Evolutionary conservation across 2,113 vertebrate species (phyloP).

Genomic region (Etia nguti): DNA sequence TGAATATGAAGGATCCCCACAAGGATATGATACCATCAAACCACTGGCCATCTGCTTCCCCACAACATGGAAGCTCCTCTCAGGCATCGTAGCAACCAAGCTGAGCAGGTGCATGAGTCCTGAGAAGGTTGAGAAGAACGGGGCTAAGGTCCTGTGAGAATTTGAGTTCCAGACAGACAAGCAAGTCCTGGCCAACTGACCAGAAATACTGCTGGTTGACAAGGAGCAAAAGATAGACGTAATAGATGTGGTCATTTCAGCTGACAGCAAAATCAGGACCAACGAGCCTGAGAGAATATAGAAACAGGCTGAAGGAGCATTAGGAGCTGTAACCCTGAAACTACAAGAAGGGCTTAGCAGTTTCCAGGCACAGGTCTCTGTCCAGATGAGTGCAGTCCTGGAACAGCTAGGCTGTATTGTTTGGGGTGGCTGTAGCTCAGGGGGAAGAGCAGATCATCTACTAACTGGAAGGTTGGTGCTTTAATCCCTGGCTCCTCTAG

Average conservation of each 20-base stretch:
- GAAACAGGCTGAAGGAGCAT: neutral
- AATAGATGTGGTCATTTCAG: neutral
- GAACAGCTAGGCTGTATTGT: neutral
- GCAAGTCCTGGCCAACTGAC: neutral
- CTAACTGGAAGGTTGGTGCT: neutral
- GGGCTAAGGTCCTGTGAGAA: neutral
- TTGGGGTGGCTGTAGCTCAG: neutral
- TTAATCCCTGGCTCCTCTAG: neutral
- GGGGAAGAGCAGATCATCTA: neutral
- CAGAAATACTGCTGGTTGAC: neutral
- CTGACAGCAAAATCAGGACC: neutral
- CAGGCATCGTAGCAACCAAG: neutral
- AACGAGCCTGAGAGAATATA: neutral
- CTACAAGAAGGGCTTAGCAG: neutral
- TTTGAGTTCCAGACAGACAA: neutral
- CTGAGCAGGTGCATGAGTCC: neutral
- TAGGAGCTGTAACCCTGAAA: neutral
- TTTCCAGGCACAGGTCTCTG: neutral
- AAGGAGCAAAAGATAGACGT: neutral
- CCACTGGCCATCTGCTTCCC: neutral
- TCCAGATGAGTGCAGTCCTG: neutral
- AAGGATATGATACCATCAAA: neutral
- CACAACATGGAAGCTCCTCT: neutral
- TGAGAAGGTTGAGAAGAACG: neutral
- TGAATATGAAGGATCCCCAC: no score